Evolutionary conservation across 2,888 invertebrate species (phyloP), one percentile per base, ranked within the genome.

Genomic region (Carcina quercana): DNA sequence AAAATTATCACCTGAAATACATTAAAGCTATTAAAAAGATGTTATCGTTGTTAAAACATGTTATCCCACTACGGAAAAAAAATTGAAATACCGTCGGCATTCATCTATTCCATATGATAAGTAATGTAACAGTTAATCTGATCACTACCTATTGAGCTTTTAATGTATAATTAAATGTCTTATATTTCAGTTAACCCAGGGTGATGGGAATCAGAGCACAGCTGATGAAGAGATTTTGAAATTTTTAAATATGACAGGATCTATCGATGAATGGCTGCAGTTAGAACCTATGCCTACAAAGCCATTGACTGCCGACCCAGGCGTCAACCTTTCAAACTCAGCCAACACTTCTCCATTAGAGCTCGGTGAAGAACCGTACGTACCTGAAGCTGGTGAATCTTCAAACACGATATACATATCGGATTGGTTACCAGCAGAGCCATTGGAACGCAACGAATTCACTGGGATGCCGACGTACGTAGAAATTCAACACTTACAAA

Each of bases 391-490:
- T 1, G 17, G 29, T 3, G 52, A 51, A 12, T n/a, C 43, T 15
- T 41, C 55, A 0, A 58, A 64, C 33, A 63, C 70, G 0, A 43
- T 79, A 8, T 72, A 69, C 33, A 65, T 82, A 43, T 63, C 72
- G 0, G 79, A 87, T 30, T 93, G 93, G 93, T 49, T 86, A 28
- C 85, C 87, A 2, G 60, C 89, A 0, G 78, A 80, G 30, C 72
- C 83, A 1, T 70, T 91, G 19, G 52, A 47, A 0, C 63, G 71
- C 29, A 61, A 62, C 0, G 66, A 86, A 27, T 92, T 93, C 47
- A 64, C 78, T 0, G 92, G 82, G 0, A 55, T 80, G 34, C 85
- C 89, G 0, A 91, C 91, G 29, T 88, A 88, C 61, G 86, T 92
- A 0, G n/a, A 88, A 88, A 28, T 11, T 25, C 6, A 13, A 25